These are phyloP conservation scores for Zaprionus lachaisei DNA, from an alignment of 1,140 invertebrate genomes.

Conservation along the genomic window DNA sequence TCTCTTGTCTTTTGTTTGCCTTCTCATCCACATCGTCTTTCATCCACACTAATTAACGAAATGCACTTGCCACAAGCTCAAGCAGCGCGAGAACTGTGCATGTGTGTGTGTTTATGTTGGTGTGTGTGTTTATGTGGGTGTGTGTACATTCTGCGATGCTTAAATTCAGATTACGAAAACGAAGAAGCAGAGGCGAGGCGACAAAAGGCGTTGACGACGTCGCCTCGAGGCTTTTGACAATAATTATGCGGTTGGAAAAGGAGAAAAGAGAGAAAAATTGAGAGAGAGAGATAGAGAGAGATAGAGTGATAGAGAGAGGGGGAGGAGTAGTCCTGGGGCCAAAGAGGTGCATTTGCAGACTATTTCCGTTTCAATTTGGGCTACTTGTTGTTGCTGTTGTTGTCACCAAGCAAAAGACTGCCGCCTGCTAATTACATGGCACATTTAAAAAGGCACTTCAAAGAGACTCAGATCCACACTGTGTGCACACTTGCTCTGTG, in stretches of 20 bases:
- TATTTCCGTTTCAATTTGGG: slow-evolving; percentile 43
- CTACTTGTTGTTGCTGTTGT: slow-evolving; percentile 9
- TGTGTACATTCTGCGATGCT: slow-evolving; percentile 55
- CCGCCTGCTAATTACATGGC: slow-evolving; percentile 64
- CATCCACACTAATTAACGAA: slow-evolving; percentile 78
- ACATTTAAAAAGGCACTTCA: slow-evolving; percentile 46
- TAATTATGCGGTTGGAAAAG: slow-evolving; percentile 54
- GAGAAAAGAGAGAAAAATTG: slow-evolving; percentile 11
- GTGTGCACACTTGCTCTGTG: not conserved
- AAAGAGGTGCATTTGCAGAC: slow-evolving; percentile 35
- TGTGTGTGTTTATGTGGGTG: slow-evolving; percentile 13
- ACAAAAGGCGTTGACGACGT: slow-evolving; percentile 45
- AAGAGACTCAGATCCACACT: slow-evolving; percentile 1
- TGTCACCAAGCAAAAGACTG: slow-evolving; percentile 31
- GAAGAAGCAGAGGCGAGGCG: slow-evolving; percentile 41
- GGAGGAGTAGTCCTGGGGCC: not conserved
- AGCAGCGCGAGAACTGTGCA: not conserved
- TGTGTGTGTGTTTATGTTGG: not conserved
- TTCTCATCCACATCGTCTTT: slow-evolving; percentile 41
- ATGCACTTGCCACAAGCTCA: slow-evolving; percentile 65
- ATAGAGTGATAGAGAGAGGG: not conserved
- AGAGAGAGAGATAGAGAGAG: not conserved
- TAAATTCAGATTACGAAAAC: slow-evolving; percentile 58
- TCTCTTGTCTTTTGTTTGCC: slow-evolving; percentile 28
- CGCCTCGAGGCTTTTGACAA: slow-evolving; percentile 53